Conservation (phyloP, 2,888 invertebrate genomes). For the Ichneumon xanthorius region DNA sequence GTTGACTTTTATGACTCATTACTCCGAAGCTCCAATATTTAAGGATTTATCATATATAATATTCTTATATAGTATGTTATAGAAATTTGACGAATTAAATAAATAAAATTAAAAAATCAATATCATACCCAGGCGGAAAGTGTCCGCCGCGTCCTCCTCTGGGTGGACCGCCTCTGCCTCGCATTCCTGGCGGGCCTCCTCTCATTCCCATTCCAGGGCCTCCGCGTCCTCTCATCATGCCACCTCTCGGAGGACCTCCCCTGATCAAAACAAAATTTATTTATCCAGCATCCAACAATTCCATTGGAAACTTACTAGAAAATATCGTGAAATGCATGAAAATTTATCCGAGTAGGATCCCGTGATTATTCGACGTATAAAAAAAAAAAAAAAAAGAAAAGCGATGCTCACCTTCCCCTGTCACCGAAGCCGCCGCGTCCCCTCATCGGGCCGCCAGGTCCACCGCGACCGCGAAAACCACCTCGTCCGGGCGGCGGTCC, state of each 20-base stretch:
- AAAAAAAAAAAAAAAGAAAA: constrained; percentile 41
- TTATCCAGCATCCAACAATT: background rate
- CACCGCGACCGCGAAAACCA: constrained; percentile 77
- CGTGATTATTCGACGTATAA: background rate
- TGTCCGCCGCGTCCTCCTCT: constrained; percentile 82
- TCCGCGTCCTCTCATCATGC: constrained; percentile 82
- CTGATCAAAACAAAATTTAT: constrained; percentile 66
- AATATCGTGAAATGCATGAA: background rate
- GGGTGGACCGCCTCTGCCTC: constrained; percentile 82
- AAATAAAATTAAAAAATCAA: constrained; percentile 12
- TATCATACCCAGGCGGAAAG: constrained; percentile 80
- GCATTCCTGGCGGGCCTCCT: constrained; percentile 82
- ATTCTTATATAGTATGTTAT: too few relatives aligned
- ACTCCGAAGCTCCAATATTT: too few relatives aligned
- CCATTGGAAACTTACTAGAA: background rate
- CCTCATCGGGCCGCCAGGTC: constrained; percentile 80
- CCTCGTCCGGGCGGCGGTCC: constrained; percentile 74
- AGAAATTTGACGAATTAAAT: too few relatives aligned
- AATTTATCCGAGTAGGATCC: background rate
- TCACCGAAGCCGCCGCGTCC: constrained; percentile 82
- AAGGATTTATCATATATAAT: too few relatives aligned
- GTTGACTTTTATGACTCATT: too few relatives aligned
- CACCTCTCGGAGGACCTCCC: constrained; percentile 81
- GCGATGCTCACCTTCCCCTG: constrained; percentile 77
- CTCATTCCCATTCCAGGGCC: constrained; percentile 82